These are phyloP conservation scores for Drosophila tsacasi DNA, from an alignment of 1,140 invertebrate species.

Conservation along the genomic window DNA sequence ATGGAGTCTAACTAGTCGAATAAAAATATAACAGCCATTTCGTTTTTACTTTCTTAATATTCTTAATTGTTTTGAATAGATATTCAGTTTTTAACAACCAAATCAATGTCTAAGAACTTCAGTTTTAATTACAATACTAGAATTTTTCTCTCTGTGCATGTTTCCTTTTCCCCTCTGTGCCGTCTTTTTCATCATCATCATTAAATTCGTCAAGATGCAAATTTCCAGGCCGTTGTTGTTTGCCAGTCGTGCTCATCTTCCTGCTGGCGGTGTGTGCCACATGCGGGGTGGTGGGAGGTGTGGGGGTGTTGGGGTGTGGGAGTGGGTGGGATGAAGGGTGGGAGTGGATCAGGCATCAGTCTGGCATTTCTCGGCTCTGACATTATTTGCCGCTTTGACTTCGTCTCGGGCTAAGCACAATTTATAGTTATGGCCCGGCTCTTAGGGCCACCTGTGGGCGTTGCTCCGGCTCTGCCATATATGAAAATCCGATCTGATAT, in stretches of 20 bases:
- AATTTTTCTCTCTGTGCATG: background rate
- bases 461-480: constrained; percentile 31
- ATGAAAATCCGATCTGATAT: constrained; percentile 40
- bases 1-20: background rate
- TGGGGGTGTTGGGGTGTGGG: constrained; percentile 4
- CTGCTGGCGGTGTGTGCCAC: constrained; percentile 44
- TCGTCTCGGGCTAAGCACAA: constrained; percentile 51
- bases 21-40: background rate
- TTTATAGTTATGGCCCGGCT: constrained; percentile 56
- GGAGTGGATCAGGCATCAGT: constrained; percentile 38
- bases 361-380: constrained; percentile 52
- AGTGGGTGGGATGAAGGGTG: constrained; percentile 18
- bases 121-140: background rate
- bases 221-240: constrained; percentile 66
- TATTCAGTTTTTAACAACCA: background rate
- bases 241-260: constrained; percentile 76
- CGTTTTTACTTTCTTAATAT: too few species aligned
- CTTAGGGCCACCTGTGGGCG: constrained; percentile 68
- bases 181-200: constrained; percentile 80
- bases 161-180: constrained; percentile 29
- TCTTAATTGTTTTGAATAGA: too few species aligned
- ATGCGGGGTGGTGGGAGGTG: constrained; percentile 13
- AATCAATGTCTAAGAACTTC: background rate
- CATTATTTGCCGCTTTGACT: constrained; percentile 46
- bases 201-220: constrained; percentile 84